Evolutionary conservation across 1,140 invertebrate genomes (phyloP), one percentile per base, ranked within the genome.

Genomic region (Apocrypta bakeri): DNA sequence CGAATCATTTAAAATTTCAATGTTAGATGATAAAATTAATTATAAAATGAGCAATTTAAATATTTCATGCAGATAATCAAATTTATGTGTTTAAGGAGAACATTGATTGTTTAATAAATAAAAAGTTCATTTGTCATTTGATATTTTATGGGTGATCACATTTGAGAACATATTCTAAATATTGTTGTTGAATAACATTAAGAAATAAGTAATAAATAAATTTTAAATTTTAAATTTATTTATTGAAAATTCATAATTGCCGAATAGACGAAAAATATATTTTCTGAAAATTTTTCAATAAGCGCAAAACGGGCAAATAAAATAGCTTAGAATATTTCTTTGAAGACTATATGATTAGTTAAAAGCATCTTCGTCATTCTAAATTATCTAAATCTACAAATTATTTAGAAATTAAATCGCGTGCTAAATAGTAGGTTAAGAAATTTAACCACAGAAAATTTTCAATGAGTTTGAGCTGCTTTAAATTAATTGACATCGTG

Each of bases 211-310:
- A 56, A 21, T 56, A n/a, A 56, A 17, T n/a, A 56, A 56, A 56
- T 17, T 17, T 21, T 6, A 56, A 56, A 56, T 4, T 56, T 56
- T n/a, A n/a, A n/a, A n/a, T n/a, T n/a, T n/a, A n/a, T 21, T 56
- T 4, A 6, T n/a, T 21, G 21, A 56, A n/a, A 21, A 37, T n/a
- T n/a, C n/a, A 56, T 17, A 7, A 29, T 29, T 24, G 25, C 27
- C 12, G 27, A 63, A 17, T 33, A 56, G 31, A 78, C 2, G 71
- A 33, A 71, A 79, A 71, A 71, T 79, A 61, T 2, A 79, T 80
- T 81, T 73, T 66, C 72, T 74, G 71, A 81, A 81, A 73, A 64
- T 33, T 42, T 81, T 81, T 81, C 56, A 74, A 74, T 40, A 81
- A 81, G 79, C 71, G 25, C 25, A 48, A 71, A 74, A 48, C 48